phyloP scores from a whole-genome alignment of 2,888 invertebrate species.

The Pycnomerus fuliginosus region DNA sequence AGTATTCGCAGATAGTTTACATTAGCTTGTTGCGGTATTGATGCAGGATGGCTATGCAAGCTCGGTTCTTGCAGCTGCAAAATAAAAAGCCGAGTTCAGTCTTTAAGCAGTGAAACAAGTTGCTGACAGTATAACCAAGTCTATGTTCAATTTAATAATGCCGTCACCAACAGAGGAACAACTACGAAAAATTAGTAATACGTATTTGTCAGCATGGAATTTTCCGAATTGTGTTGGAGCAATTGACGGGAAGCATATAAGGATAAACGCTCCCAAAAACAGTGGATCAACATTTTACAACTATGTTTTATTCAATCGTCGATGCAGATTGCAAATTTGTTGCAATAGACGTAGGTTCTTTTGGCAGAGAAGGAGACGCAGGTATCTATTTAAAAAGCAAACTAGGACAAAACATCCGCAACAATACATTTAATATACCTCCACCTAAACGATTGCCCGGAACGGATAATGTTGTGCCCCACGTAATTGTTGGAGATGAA shows the following conservation, averaged over 20 bases:
- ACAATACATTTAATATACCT: constrained; percentile 26
- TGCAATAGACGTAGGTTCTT: constrained; percentile 28
- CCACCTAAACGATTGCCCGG: constrained; percentile 13
- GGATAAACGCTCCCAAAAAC: constrained; percentile 22
- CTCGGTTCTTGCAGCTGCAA: too few species aligned
- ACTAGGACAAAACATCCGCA: constrained; percentile 23
- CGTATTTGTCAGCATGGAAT: too few species aligned
- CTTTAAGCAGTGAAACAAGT: constrained; percentile 27
- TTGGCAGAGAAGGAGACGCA: constrained; percentile 30
- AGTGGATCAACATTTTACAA: constrained; percentile 25
- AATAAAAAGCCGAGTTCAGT: too few species aligned
- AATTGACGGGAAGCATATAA: too few species aligned
- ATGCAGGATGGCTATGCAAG: too few species aligned
- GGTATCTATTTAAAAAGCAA: constrained; percentile 28
- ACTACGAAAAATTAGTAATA: too few species aligned
- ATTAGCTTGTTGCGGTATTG: too few species aligned
- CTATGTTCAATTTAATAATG: constrained; percentile 19
- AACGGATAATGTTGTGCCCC: constrained; percentile 15
- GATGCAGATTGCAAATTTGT: constrained; percentile 29
- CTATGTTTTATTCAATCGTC: constrained; percentile 27
- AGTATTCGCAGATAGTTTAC: too few species aligned
- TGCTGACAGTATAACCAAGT: constrained; percentile 18
- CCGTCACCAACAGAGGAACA: constrained; percentile 26
- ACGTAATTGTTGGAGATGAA: constrained; percentile 24
- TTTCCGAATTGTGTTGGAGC: too few species aligned